Base-by-base conservation (phyloP, 2,888 invertebrate species). In the Drosophila falleni region DNA sequence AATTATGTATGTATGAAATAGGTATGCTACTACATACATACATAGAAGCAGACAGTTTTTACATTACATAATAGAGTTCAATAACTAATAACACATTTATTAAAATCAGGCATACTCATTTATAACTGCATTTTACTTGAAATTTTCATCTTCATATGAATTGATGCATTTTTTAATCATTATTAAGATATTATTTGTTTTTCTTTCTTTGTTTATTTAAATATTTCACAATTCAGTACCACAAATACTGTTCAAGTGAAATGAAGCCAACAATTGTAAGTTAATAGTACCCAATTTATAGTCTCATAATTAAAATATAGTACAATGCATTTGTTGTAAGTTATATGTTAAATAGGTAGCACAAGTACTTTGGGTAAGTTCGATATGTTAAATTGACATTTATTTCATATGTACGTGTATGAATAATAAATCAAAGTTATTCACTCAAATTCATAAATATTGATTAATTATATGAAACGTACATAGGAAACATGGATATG, bases 331-430 rank as follows among this genome's bases (percentile, higher is more conserved):
- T 53, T 37, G 10, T 37, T n/a, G 37, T 37, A n/a, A 37, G n/a
- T 37, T 23, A 23, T 37, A 37, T 37, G 46, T 53, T 51, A 56
- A 59, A 41, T 75, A 74, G 64, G 63, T 71, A 76, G 64, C 50
- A 71, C 39, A 67, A 59, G 49, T 79, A 63, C 59, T 67, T 53
- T 62, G 49, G 54, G 31, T 80, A 76, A 66, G 64, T 75, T 73
- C 78, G 81, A 81, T 81, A 81, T 81, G 81, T 84, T 75, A 81
- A 71, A 81, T 81, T 81, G 81, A 75, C 79, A 79, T 77, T 75
- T 59, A 61, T 58, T 47, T 64, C 23, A 41, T 54, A 54, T 68
- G 37, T 35, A 51, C 23, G 44, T 59, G 37, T 35, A 51, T 39
- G 8, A 44, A 37, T 44, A 44, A 46, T 23, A 56, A 11, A 44